A percentile compares a stretch with the other conserved stretches of the same genome.
Evolutionary conservation across 2,888 invertebrate species (phyloP).

Genomic region (Helicoverpa assulta): DNA sequence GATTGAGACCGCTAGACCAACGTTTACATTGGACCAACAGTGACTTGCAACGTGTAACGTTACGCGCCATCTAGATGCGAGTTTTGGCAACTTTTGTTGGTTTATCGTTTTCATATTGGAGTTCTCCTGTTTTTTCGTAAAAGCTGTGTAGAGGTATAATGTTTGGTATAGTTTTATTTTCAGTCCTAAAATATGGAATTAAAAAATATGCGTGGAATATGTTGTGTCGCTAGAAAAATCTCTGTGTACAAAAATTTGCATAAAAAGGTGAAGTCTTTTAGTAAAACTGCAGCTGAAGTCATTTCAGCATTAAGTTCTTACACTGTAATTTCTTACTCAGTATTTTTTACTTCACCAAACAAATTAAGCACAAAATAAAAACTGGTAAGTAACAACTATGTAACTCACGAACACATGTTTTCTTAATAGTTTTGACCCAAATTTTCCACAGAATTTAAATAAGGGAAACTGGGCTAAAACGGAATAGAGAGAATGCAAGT

Average conservation of each 20-base stretch:
- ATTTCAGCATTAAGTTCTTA: neutral
- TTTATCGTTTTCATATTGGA: slow-evolving; percentile 8
- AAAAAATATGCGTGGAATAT: no score
- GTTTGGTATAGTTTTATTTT: no score
- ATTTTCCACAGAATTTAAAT: slow-evolving; percentile 58
- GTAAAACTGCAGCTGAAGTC: neutral
- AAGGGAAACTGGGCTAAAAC: slow-evolving; percentile 47
- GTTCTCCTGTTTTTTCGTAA: neutral
- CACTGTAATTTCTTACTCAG: neutral
- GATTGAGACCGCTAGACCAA: slow-evolving; percentile 58
- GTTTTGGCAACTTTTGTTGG: slow-evolving; percentile 7
- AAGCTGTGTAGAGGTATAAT: no score
- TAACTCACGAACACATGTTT: slow-evolving; percentile 55
- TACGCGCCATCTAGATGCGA: slow-evolving; percentile 36
- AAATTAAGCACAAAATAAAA: slow-evolving; percentile 35
- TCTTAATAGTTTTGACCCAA: slow-evolving; percentile 58
- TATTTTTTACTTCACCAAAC: neutral
- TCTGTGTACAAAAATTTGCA: neutral
- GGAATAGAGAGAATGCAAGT: slow-evolving; percentile 40
- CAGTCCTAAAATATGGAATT: no score
- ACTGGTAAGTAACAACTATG: slow-evolving; percentile 25
- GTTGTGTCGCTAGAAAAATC: no score
- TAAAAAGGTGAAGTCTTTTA: neutral
- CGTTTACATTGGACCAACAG: slow-evolving; percentile 49
- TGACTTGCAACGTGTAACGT: slow-evolving; percentile 26